Percentiles rank a stretch among this genome's conserved stretches.
Conservation (phyloP, 2,888 invertebrate species). For the Amphipoea lucens region DNA sequence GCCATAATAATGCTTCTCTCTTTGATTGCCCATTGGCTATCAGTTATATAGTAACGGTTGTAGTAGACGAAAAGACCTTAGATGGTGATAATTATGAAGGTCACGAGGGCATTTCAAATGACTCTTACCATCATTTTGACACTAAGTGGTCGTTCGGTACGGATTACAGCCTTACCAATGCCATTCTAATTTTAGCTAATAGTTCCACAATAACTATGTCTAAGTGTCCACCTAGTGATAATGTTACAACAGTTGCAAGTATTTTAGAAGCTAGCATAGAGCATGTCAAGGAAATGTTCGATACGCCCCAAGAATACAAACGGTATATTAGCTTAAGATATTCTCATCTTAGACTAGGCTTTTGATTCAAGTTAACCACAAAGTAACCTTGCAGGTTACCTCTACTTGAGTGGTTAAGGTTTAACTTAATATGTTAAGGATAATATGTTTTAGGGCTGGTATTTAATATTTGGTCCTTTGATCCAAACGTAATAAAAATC, state of each 20-base stretch:
- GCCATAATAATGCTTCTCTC: too few relatives aligned
- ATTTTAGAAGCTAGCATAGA: slow-evolving; percentile 56
- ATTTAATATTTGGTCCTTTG: slow-evolving; percentile 7
- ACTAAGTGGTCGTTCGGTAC: background rate
- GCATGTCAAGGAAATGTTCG: slow-evolving; percentile 66
- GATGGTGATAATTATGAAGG: slow-evolving; percentile 7
- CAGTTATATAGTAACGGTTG: background rate
- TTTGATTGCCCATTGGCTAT: background rate
- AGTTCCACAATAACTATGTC: background rate
- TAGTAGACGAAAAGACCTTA: background rate
- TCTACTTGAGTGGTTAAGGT: slow-evolving; percentile 43
- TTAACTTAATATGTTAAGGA: slow-evolving; percentile 49
- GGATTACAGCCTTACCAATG: background rate
- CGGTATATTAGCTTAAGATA: slow-evolving; percentile 63
- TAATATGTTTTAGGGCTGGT: slow-evolving; percentile 22
- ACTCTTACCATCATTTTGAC: background rate
- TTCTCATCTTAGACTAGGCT: slow-evolving; percentile 63
- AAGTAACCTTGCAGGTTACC: slow-evolving; percentile 51
- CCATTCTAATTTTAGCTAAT: slow-evolving; percentile 1
- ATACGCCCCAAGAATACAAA: slow-evolving; percentile 64
- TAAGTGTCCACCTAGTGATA: slow-evolving; percentile 15
- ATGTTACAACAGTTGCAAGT: slow-evolving; percentile 30
- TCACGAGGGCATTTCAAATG: slow-evolving; percentile 14
- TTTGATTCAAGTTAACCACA: slow-evolving; percentile 58
- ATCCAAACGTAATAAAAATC: background rate